These are phyloP conservation scores for Protomyctophum bolini DNA, from an alignment of 2,113 vertebrate genomes.

Conservation along the genomic window DNA sequence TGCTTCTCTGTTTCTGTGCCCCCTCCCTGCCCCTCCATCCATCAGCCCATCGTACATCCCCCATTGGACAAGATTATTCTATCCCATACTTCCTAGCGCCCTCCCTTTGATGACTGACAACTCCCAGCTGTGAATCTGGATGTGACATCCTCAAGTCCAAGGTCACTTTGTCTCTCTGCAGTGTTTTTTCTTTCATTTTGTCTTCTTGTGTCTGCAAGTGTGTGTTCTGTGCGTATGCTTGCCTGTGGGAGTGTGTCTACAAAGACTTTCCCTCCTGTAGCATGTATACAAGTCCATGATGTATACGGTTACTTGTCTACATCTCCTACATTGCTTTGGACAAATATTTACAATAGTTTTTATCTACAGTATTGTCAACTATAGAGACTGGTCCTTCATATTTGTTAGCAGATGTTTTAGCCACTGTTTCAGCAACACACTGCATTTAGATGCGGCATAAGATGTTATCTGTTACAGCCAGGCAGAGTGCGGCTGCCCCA, in stretches of 20 bases:
- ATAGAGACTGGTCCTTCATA: no score
- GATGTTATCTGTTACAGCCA: no score
- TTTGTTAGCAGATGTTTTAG: no score
- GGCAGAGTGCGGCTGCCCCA: no score
- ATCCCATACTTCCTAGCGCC: slow-evolving; percentile 35
- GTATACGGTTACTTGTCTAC: no score
- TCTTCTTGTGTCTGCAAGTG: slow-evolving; percentile 3
- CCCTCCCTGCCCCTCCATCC: slow-evolving; percentile 10
- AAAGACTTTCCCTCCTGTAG: no score
- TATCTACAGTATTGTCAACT: no score
- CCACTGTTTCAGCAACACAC: no score
- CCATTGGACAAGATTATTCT: slow-evolving; percentile 23
- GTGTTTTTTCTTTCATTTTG: slow-evolving; percentile 1
- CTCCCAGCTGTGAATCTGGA: slow-evolving; percentile 25
- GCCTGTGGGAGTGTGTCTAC: neutral
- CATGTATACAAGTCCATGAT: no score
- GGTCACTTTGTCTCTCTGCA: slow-evolving; percentile 29
- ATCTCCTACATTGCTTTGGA: no score
- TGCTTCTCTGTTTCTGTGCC: neutral
- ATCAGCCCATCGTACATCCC: slow-evolving; percentile 24
- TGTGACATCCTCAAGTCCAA: slow-evolving; percentile 31
- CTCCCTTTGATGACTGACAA: slow-evolving; percentile 32
- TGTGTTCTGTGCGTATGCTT: neutral
- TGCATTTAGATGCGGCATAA: no score
- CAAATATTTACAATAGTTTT: no score